Conservation (phyloP, 2,113 vertebrate species). For the Ammodytes dubius region DNA sequence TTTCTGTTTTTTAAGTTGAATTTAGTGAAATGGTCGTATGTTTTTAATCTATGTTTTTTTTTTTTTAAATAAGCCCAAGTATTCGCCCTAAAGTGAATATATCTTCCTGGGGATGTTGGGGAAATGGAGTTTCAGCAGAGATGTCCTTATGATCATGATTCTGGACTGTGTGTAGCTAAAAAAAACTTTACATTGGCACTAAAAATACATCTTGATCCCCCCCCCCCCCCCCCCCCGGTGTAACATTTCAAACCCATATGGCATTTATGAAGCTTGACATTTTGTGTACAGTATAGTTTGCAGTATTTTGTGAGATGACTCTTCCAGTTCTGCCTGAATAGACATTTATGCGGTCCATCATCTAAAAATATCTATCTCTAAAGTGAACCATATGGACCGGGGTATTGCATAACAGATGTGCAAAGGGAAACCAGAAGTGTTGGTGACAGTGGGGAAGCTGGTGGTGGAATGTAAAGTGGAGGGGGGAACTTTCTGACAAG, state of each 20-base stretch:
- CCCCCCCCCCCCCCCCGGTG: conserved; percentile 65
- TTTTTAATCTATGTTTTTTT: conserved; percentile 81
- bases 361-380: conserved; percentile 83
- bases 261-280: conserved; percentile 52
- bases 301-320: conserved; percentile 56
- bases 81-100: conserved; percentile 77
- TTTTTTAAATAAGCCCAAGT: conserved; percentile 78
- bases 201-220: conserved; percentile 62
- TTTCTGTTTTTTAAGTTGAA: conserved; percentile 62
- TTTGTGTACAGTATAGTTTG: conserved; percentile 37
- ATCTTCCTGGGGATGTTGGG: conserved; percentile 59
- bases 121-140: conserved; percentile 42
- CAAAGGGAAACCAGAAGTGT: conserved; percentile 43
- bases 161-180: conserved; percentile 54
- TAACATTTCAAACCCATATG: conserved; percentile 71
- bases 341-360: conserved; percentile 52
- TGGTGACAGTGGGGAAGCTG: conserved; percentile 41
- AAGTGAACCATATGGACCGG: conserved; percentile 78
- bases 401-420: conserved; percentile 75
- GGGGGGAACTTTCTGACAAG: not conserved
- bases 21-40: conserved; percentile 71
- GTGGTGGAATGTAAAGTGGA: conserved; percentile 11
- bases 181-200: conserved; percentile 52
- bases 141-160: conserved; percentile 60
- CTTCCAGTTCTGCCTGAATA: conserved; percentile 46